Evolutionary conservation across 2,888 invertebrate genomes (phyloP), one percentile per base, ranked within the genome.

Genomic region (Oscheius onirici): DNA sequence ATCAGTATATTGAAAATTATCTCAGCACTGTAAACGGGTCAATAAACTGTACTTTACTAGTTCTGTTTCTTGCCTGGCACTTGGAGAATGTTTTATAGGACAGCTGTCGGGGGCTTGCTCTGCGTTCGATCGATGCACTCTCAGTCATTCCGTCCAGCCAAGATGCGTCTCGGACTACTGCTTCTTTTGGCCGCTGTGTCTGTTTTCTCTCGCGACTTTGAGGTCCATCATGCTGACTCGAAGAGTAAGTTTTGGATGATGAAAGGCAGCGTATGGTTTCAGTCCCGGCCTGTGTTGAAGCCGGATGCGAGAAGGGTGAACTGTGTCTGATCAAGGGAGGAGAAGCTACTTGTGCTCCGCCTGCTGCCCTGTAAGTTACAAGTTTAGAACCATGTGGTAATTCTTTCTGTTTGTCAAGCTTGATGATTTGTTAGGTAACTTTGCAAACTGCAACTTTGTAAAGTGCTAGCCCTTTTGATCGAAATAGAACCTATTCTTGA

Each of bases 281-380:
- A 78, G 77, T 74, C n/a, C 70, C 70, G 10, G 73, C 74, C 52
- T 80, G 80, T 63, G 57, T 49, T 6, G 51, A 60, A 2, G 77
- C 77, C 15, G 68, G 43, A 22, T 82, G 82, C 51, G 34, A 58
- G 5, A 63, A 66, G 17, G 49, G 70, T 20, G 75, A 82, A 44
- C 72, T 78, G 71, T 82, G 82, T 52, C 57, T 81, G 26, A 61
- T 81, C 40, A 69, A 71, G 55, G 66, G 68, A 34, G 68, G 73
- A 17, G 75, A 76, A 41, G 80, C 80, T 15, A 49, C 71, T 41
- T 82, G 82, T 58, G 58, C 78, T 58, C 70, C 71, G 66, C 69
- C 69, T 26, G 52, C 72, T 6, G 70, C 75, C 28, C 55, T 79
- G 74, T 75, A 5, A 61, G 71, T 46, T 8, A 17, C n/a, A n/a